Evolutionary conservation across 30 jellyfish, hydroid and myxozoan species (phyloP).

Genomic region (Pseudorhiza aurosa): DNA sequence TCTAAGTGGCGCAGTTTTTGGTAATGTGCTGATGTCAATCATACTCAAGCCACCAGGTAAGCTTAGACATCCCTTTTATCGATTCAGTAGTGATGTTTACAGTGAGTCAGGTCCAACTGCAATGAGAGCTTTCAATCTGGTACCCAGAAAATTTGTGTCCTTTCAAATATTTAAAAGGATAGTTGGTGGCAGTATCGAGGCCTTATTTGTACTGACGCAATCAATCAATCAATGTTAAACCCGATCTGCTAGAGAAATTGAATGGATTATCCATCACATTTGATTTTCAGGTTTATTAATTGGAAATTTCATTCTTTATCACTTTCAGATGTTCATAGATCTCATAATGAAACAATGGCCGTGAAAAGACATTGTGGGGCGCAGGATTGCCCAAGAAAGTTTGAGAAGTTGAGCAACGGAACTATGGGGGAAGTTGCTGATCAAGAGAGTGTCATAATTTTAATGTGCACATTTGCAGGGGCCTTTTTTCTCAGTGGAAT

Average conservation of each 20-base stretch:
- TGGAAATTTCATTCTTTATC: too few relatives aligned
- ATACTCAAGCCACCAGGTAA: conserved; percentile 33
- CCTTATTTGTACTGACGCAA: too few relatives aligned
- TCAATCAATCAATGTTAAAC: too few relatives aligned
- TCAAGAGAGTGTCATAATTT: conserved; percentile 35
- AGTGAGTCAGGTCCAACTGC: too few relatives aligned
- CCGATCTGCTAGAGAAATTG: too few relatives aligned
- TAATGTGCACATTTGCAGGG: conserved; percentile 24
- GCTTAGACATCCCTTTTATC: neutral
- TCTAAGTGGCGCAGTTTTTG: conserved; percentile 18
- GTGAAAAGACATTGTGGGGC: conserved; percentile 33
- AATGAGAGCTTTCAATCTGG: too few relatives aligned
- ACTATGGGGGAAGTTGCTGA: conserved; percentile 4
- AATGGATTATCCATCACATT: too few relatives aligned
- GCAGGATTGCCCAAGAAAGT: conserved; percentile 43
- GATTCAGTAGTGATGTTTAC: neutral
- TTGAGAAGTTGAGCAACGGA: neutral
- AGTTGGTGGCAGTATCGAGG: too few relatives aligned
- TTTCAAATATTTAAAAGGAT: too few relatives aligned
- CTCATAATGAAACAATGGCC: neutral
- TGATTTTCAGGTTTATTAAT: too few relatives aligned
- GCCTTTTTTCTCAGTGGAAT: conserved; percentile 37
- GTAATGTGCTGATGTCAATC: conserved; percentile 23
- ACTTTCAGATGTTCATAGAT: too few relatives aligned
- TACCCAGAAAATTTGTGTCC: too few relatives aligned